Percentiles rank a stretch among this genome's conserved stretches.
phyloP scores from a whole-genome alignment of 1,140 invertebrate species.

The Euwallacea similis region DNA sequence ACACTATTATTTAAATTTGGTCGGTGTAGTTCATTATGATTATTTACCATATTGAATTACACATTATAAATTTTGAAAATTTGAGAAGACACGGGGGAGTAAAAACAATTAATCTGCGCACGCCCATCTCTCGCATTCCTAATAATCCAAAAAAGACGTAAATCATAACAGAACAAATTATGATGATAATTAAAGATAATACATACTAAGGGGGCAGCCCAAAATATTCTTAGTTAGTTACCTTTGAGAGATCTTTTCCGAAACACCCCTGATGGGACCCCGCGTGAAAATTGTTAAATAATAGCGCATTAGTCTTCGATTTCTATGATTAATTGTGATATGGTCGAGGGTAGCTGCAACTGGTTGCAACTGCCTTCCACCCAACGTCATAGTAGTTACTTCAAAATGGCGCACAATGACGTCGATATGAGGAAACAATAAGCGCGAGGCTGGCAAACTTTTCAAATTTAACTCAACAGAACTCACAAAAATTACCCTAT shows the following conservation, averaged over 20 bases:
- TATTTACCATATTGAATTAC: conserved; percentile 11
- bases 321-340: conserved; percentile 20
- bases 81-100: not conserved
- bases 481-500: too few species aligned
- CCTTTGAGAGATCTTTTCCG: conserved; percentile 91
- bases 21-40: conserved; percentile 15
- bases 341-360: not conserved
- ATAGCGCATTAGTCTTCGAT: conserved; percentile 59
- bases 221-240: conserved; percentile 60
- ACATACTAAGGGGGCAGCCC: conserved; percentile 55
- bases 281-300: conserved; percentile 56
- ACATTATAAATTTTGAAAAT: not conserved
- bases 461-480: conserved; percentile 7
- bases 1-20: conserved; percentile 36
- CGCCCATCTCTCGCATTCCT: conserved; percentile 48
- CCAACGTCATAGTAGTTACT: too few species aligned
- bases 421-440: conserved; percentile 41
- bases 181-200: not conserved
- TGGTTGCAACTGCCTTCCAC: too few species aligned
- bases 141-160: conserved; percentile 40
- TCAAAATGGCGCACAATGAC: conserved; percentile 29
- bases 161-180: conserved; percentile 32
- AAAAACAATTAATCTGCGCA: conserved; percentile 40
- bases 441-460: conserved; percentile 55
- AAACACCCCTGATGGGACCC: conserved; percentile 74